These are phyloP conservation scores for Hyphantria cunea DNA, from an alignment of 1,140 invertebrate genomes.

Conservation along the genomic window DNA sequence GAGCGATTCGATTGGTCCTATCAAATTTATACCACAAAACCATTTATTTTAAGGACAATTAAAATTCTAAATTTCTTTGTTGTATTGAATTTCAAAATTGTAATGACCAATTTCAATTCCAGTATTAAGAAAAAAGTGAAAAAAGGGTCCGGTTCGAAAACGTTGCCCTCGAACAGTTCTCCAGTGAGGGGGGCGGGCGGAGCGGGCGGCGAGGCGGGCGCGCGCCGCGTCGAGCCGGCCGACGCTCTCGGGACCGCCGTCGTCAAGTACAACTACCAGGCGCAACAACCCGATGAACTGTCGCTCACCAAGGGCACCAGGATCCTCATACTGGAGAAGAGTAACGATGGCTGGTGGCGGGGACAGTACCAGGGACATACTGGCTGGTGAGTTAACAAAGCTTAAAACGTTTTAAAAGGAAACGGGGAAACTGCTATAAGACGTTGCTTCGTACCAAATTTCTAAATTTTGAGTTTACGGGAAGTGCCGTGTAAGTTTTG, in stretches of 20 bases:
- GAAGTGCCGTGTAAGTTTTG: too few species aligned
- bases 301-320: slow-evolving; percentile 95
- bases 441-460: too few species aligned
- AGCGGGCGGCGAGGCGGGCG: slow-evolving; percentile 88
- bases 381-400: slow-evolving; percentile 85
- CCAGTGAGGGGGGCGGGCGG: slow-evolving; percentile 86
- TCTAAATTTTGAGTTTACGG: too few species aligned
- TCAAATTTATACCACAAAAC: too few species aligned
- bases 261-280: slow-evolving; percentile 99
- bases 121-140: slow-evolving; percentile 97
- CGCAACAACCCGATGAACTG: slow-evolving; percentile 98
- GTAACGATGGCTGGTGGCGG: slow-evolving; percentile 99
- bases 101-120: slow-evolving; percentile 33
- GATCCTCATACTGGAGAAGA: slow-evolving; percentile 98
- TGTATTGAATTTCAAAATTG: too few species aligned
- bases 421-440: too few species aligned
- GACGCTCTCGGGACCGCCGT: slow-evolving; percentile 95
- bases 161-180: slow-evolving; percentile 90
- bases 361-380: slow-evolving; percentile 91
- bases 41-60: too few species aligned
- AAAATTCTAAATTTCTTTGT: too few species aligned
- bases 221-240: slow-evolving; percentile 89
- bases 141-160: slow-evolving; percentile 92
- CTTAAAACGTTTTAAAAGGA: too few species aligned
- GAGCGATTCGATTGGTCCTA: too few species aligned